A percentile compares a stretch with the other conserved stretches of the same genome.
Evolutionary conservation across 2,113 vertebrate species (phyloP).

Genomic region (Dipodomys merriami): DNA sequence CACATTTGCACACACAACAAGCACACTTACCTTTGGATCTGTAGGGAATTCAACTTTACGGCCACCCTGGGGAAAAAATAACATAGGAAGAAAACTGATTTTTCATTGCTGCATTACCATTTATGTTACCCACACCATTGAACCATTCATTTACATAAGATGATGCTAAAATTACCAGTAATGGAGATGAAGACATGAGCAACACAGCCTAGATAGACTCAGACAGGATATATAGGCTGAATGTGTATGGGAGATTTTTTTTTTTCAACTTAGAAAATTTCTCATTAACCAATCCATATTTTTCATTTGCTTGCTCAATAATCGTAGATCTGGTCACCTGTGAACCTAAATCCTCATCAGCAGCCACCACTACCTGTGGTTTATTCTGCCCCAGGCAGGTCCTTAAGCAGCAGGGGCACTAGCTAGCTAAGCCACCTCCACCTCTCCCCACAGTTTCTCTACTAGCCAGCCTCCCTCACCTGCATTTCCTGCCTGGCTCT

Average conservation of each 20-base stretch:
- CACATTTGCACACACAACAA: neutral
- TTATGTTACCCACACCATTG: neutral
- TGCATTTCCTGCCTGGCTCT: neutral
- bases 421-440: neutral
- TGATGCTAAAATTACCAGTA: neutral
- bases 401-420: neutral
- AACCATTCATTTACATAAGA: neutral
- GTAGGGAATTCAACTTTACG: conserved; percentile 93
- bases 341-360: neutral
- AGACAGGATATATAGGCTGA: too few species aligned
- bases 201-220: neutral
- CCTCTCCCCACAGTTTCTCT: neutral
- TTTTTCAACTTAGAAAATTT: conserved; percentile 17
- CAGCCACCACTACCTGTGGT: neutral
- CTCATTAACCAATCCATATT: neutral
- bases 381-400: neutral
- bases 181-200: neutral
- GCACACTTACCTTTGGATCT: conserved; percentile 91
- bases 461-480: neutral
- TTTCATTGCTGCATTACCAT: neutral
- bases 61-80: conserved; percentile 87
- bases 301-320: conserved; percentile 13
- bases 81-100: neutral
- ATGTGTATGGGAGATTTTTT: neutral
- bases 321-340: neutral